phyloP scores from a whole-genome alignment of 2,888 invertebrate genomes.

The Anthoptus insignis region DNA sequence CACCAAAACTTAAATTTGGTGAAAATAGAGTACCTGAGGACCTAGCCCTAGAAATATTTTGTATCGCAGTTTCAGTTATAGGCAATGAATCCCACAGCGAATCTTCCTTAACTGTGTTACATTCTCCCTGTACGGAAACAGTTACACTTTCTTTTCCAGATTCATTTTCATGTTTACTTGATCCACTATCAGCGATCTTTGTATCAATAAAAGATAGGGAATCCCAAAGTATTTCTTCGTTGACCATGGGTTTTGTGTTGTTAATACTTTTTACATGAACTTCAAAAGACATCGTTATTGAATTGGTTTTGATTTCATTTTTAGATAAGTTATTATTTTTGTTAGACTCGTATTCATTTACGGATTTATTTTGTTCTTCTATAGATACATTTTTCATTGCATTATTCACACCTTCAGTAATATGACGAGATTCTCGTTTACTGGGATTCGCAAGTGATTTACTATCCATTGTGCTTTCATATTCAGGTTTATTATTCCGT shows the following conservation, averaged over 20 bases:
- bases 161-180: neutral
- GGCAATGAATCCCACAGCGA: constrained; percentile 34
- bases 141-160: neutral
- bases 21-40: constrained; percentile 63
- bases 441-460: neutral
- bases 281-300: neutral
- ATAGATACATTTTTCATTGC: neutral
- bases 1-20: constrained; percentile 73
- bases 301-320: constrained; percentile 14
- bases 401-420: neutral
- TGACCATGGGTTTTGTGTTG: neutral
- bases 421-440: neutral
- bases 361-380: constrained; percentile 6
- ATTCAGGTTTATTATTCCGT: neutral
- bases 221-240: constrained; percentile 44
- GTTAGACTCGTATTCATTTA: neutral
- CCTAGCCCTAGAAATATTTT: constrained; percentile 65
- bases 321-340: constrained; percentile 26
- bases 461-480: neutral
- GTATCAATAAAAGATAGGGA: constrained; percentile 56
- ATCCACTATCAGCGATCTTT: neutral
- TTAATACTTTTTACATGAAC: neutral
- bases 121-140: neutral
- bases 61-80: constrained; percentile 61
- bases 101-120: constrained; percentile 39